A percentile compares a stretch with the other conserved stretches of the same genome.
phyloP scores from a whole-genome alignment of 2,888 invertebrate genomes.

The Sinelater perroti region DNA sequence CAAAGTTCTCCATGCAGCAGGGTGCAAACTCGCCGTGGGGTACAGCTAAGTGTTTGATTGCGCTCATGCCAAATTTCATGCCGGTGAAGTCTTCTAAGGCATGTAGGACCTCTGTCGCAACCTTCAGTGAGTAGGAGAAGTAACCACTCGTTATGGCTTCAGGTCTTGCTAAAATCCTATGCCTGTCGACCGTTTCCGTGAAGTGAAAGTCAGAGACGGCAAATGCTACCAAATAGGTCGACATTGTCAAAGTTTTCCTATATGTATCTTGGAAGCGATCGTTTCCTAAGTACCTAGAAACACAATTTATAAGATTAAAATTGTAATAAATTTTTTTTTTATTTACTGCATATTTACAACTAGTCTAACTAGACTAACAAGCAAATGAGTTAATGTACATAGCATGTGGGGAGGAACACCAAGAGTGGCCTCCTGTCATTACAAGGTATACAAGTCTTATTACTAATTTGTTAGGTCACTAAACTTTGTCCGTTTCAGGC shows the following conservation, averaged over 20 bases:
- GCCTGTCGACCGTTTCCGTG: constrained; percentile 64
- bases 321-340: not conserved
- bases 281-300: constrained; percentile 19
- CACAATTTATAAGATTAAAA: not conserved
- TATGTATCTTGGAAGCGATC: constrained; percentile 67
- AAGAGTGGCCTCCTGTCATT: no score
- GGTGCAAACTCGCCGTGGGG: constrained; percentile 76
- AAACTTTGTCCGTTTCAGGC: no score
- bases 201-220: constrained; percentile 80
- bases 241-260: constrained; percentile 83
- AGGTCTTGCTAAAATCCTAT: constrained; percentile 75
- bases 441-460: no score
- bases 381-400: no score
- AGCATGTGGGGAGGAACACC: no score
- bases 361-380: no score
- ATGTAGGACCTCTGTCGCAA: constrained; percentile 60
- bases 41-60: constrained; percentile 82
- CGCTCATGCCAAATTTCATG: constrained; percentile 62
- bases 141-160: constrained; percentile 72
- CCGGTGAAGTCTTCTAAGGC: constrained; percentile 68
- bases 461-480: no score
- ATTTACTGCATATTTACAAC: no score
- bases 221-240: constrained; percentile 86
- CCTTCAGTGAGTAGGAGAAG: constrained; percentile 58
- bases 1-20: constrained; percentile 96